A percentile compares a stretch with the other conserved stretches of the same genome.
phyloP scores from a whole-genome alignment of 2,888 invertebrate genomes.

The Ornithoptera priamus region DNA sequence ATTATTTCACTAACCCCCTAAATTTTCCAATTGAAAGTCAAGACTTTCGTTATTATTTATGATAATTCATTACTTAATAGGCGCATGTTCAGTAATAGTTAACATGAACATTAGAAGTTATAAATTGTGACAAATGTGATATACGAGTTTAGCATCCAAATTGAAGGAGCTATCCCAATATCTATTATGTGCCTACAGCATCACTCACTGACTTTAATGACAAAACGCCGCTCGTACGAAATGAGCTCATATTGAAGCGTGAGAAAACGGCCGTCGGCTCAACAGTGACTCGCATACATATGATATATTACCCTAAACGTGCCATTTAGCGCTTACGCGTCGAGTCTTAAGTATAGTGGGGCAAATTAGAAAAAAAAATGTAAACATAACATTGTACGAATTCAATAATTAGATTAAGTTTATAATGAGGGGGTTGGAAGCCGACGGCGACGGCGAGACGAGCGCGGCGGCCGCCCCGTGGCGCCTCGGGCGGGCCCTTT shows the following conservation, averaged over 20 bases:
- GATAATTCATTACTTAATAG: background rate
- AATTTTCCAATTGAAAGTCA: too few species aligned
- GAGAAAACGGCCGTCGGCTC: slow-evolving; percentile 63
- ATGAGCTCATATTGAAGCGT: slow-evolving; percentile 46
- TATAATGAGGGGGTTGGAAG: slow-evolving; percentile 71
- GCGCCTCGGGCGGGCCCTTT: slow-evolving; percentile 74
- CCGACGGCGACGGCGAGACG: slow-evolving; percentile 72
- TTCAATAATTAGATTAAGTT: slow-evolving; percentile 80
- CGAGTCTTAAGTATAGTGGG: slow-evolving; percentile 76
- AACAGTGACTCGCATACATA: slow-evolving; percentile 69
- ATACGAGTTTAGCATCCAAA: background rate
- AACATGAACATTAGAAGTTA: background rate
- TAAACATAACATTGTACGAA: slow-evolving; percentile 80
- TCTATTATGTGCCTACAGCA: slow-evolving; percentile 6
- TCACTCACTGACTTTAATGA: slow-evolving; percentile 27
- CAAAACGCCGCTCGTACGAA: slow-evolving; percentile 29
- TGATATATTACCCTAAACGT: slow-evolving; percentile 79
- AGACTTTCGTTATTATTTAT: background rate
- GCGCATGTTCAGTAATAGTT: background rate
- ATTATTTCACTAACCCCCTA: too few species aligned
- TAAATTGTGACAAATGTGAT: background rate
- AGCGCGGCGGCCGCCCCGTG: slow-evolving; percentile 64
- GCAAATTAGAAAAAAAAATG: slow-evolving; percentile 77
- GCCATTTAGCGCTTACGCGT: slow-evolving; percentile 79
- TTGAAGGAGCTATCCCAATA: slow-evolving; percentile 16